Evolutionary conservation across 2,113 vertebrate genomes (phyloP).

Genomic region (Globicephala melas): DNA sequence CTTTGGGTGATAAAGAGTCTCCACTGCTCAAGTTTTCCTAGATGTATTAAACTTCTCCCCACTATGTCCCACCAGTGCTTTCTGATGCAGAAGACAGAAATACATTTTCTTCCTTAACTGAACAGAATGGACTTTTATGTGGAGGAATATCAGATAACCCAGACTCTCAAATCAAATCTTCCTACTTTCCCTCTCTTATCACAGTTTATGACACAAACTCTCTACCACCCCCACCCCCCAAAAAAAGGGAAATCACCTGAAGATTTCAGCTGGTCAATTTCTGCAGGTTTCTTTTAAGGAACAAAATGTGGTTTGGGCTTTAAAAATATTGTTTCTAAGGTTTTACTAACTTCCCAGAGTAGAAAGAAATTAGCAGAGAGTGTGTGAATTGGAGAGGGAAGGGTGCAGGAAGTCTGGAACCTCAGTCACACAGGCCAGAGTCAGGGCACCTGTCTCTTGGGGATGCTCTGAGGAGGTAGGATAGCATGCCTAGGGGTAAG

Average conservation of each 20-base stretch:
- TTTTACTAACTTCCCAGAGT: not conserved
- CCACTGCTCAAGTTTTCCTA: not conserved
- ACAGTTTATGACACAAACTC: not conserved
- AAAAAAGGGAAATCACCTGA: not conserved
- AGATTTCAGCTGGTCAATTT: not conserved
- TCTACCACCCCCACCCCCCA: not conserved
- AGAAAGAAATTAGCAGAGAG: not conserved
- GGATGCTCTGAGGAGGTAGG: not conserved
- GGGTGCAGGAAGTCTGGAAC: not conserved
- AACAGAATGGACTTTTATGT: not conserved
- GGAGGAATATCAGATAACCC: not conserved
- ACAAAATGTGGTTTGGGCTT: not conserved
- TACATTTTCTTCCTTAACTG: not conserved
- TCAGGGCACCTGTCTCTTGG: not conserved
- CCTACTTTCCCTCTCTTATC: not conserved
- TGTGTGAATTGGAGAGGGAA: fast-evolving
- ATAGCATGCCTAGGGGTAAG: fast-evolving
- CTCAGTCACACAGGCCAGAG: fast-evolving
- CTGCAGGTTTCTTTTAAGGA: not conserved
- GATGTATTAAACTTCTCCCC: not conserved
- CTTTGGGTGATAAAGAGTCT: not conserved
- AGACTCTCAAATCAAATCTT: not conserved
- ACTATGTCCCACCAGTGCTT: not conserved
- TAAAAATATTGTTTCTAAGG: not conserved
- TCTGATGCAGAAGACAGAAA: not conserved